These are phyloP conservation scores for Antechinus flavipes DNA, from an alignment of 2,113 vertebrate species.

Conservation along the genomic window DNA sequence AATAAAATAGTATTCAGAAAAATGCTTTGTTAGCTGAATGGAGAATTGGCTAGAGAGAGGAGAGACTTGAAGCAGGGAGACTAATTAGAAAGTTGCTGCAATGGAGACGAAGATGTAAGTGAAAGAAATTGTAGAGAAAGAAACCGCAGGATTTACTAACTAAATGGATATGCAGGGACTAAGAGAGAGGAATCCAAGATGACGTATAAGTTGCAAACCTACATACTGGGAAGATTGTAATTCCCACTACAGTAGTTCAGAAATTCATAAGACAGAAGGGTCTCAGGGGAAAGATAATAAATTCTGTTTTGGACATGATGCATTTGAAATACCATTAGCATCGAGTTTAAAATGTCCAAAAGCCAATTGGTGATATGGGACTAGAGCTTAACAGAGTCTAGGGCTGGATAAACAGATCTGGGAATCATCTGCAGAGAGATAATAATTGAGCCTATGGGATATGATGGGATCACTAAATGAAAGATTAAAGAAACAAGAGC, in stretches of 20 bases:
- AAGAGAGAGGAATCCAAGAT: neutral
- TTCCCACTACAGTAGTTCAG: neutral
- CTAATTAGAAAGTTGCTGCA: neutral
- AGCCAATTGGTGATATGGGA: neutral
- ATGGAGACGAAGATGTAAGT: neutral
- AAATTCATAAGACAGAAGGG: neutral
- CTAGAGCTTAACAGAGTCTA: neutral
- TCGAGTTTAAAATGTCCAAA: neutral
- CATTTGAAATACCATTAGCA: neutral
- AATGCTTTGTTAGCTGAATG: neutral
- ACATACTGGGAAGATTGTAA: neutral
- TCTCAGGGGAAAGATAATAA: neutral
- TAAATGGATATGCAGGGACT: neutral
- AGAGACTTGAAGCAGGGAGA: neutral
- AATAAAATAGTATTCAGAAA: neutral
- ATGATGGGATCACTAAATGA: neutral
- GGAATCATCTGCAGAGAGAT: neutral
- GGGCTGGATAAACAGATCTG: neutral
- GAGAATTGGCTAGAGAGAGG: neutral
- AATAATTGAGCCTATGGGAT: neutral
- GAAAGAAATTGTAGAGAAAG: neutral
- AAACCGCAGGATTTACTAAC: neutral
- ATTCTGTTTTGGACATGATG: neutral
- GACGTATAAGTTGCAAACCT: neutral
- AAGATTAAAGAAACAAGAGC: neutral